Conservation (phyloP, 2,888 invertebrate species). For the Tridacna crocea region DNA sequence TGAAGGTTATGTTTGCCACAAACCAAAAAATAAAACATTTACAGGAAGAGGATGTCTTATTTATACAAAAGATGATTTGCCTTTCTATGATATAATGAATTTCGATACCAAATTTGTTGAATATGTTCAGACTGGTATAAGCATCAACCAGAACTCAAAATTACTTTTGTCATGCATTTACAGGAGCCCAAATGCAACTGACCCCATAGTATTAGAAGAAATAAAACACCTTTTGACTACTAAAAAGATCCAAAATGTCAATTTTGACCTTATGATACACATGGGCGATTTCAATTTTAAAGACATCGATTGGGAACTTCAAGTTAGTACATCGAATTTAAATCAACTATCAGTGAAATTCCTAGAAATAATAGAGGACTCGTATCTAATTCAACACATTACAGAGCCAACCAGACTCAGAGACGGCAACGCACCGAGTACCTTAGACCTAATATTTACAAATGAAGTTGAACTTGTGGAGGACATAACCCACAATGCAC, state of each 20-base stretch:
- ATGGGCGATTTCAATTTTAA: conserved; percentile 6
- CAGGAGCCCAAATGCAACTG: conserved; percentile 15
- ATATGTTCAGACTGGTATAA: conserved; percentile 8
- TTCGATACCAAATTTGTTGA: neutral
- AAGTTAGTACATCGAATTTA: neutral
- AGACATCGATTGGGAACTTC: conserved; percentile 4
- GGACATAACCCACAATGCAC: conserved; percentile 17
- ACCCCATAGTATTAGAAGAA: conserved; percentile 2
- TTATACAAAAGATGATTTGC: conserved; percentile 8
- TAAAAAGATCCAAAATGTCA: neutral
- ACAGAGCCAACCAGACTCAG: neutral
- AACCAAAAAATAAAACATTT: conserved; percentile 1
- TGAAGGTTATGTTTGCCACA: conserved; percentile 4
- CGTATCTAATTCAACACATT: neutral
- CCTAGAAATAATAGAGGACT: conserved; percentile 6
- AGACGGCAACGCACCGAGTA: neutral
- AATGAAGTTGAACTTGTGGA: conserved; percentile 1
- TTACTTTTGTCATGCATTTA: conserved; percentile 9
- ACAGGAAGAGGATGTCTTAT: conserved; percentile 12
- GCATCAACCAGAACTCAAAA: neutral
- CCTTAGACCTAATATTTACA: conserved; percentile 13
- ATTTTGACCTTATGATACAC: conserved; percentile 1
- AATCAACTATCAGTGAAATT: neutral
- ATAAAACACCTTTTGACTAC: neutral
- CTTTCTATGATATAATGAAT: conserved; percentile 5